Conservation (phyloP, 1,140 invertebrate genomes). For the Zaprionus inermis region DNA sequence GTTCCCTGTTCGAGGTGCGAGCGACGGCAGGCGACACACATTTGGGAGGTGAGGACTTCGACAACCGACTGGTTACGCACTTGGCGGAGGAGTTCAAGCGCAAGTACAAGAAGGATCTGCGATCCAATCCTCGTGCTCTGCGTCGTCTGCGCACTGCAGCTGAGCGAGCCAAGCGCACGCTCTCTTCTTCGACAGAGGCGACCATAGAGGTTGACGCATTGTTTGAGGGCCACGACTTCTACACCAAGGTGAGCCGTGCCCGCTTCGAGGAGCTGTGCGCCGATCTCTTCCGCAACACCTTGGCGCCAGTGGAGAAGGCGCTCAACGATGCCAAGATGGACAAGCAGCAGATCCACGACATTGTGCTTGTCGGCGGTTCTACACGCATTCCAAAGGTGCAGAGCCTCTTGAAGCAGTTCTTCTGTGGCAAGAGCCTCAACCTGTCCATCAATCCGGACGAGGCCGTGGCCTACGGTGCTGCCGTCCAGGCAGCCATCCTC, state of each 20-base stretch:
- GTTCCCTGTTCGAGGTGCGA: constrained; percentile 91
- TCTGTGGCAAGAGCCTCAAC: constrained; percentile 88
- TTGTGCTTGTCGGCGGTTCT: constrained; percentile 88
- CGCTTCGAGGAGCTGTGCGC: constrained; percentile 94
- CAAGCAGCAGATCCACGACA: constrained; percentile 88
- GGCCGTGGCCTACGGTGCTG: constrained; percentile 89
- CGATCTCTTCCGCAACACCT: constrained; percentile 90
- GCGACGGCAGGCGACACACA: constrained; percentile 91
- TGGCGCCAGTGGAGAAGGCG: constrained; percentile 90
- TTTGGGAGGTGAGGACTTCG: constrained; percentile 90
- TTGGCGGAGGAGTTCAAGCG: constrained; percentile 91
- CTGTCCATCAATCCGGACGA: constrained; percentile 93
- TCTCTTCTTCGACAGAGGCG: constrained; percentile 88
- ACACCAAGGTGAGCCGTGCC: constrained; percentile 92
- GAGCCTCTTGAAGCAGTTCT: constrained; percentile 87
- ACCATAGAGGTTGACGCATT: constrained; percentile 90
- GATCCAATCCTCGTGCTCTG: constrained; percentile 90
- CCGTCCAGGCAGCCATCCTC: constrained; percentile 91
- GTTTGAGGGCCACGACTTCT: constrained; percentile 92
- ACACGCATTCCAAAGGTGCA: constrained; percentile 88
- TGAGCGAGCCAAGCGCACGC: constrained; percentile 89
- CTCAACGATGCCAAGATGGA: constrained; percentile 91
- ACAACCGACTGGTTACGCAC: constrained; percentile 93
- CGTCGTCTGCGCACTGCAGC: constrained; percentile 90
- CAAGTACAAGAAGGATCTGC: constrained; percentile 92